Conservation (phyloP, 2,113 vertebrate species). For the Pluvialis apricaria region DNA sequence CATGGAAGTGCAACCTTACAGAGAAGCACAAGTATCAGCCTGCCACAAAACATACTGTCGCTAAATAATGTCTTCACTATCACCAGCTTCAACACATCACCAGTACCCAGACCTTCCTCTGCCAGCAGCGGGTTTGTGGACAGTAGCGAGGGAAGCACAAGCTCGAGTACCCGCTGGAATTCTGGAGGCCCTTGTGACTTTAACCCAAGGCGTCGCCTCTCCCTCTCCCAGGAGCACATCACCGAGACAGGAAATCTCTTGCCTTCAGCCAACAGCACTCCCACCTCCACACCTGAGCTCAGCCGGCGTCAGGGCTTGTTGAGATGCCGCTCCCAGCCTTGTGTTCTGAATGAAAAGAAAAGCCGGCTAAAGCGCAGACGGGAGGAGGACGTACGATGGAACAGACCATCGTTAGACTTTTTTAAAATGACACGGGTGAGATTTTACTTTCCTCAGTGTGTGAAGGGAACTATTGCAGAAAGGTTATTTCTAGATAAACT, state of each 20-base stretch:
- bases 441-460: neutral
- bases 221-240: conserved; percentile 79
- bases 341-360: conserved; percentile 73
- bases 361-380: conserved; percentile 73
- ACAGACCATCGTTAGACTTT: conserved; percentile 78
- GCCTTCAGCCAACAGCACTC: conserved; percentile 76
- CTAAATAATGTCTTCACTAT: conserved; percentile 41
- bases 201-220: conserved; percentile 72
- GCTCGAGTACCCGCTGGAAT: conserved; percentile 53
- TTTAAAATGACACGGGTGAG: conserved; percentile 83
- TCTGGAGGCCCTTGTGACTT: conserved; percentile 55
- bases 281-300: conserved; percentile 72
- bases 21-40: conserved; percentile 67
- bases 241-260: conserved; percentile 33
- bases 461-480: neutral
- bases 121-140: conserved; percentile 75
- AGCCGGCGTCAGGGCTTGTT: conserved; percentile 69
- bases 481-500: neutral
- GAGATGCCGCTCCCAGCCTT: conserved; percentile 78
- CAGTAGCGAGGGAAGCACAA: conserved; percentile 66
- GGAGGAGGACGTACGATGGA: conserved; percentile 75
- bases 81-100: conserved; percentile 61
- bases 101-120: conserved; percentile 68
- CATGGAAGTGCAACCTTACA: conserved; percentile 64
- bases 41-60: conserved; percentile 51